phyloP scores from a whole-genome alignment of 2,113 vertebrate genomes.

The Proteles cristata region DNA sequence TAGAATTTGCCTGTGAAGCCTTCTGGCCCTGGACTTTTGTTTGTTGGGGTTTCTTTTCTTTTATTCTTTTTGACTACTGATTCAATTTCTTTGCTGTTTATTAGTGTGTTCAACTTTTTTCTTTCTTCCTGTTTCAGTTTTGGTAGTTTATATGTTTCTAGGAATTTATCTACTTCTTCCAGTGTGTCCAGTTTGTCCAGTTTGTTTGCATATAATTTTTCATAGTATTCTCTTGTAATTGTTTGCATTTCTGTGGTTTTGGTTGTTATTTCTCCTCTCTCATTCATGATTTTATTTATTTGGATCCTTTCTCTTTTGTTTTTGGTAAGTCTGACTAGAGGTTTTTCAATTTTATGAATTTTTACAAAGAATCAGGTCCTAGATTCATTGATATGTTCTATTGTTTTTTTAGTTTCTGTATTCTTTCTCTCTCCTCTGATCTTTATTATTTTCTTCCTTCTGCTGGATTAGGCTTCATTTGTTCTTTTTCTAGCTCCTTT shows the following conservation, averaged over 20 bases:
- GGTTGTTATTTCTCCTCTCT: too few species aligned
- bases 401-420: background rate
- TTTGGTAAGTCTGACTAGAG: background rate
- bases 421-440: background rate
- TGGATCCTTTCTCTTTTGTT: background rate
- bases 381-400: background rate
- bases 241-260: too few species aligned
- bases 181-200: too few species aligned
- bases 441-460: background rate
- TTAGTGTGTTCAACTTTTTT: background rate
- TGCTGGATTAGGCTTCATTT: background rate
- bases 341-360: background rate
- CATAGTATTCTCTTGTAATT: too few species aligned
- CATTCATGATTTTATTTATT: background rate
- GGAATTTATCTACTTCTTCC: background rate
- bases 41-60: background rate
- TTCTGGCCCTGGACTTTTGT: background rate
- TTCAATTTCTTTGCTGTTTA: background rate
- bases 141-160: background rate
- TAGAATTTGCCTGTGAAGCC: background rate
- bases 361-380: background rate
- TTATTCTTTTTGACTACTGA: background rate
- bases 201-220: too few species aligned
- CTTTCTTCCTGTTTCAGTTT: background rate
- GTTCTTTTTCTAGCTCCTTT: too few species aligned